A percentile compares a stretch with the other conserved stretches of the same genome.
Conservation (phyloP, 2,888 invertebrate genomes). For the Eulithis testata region DNA sequence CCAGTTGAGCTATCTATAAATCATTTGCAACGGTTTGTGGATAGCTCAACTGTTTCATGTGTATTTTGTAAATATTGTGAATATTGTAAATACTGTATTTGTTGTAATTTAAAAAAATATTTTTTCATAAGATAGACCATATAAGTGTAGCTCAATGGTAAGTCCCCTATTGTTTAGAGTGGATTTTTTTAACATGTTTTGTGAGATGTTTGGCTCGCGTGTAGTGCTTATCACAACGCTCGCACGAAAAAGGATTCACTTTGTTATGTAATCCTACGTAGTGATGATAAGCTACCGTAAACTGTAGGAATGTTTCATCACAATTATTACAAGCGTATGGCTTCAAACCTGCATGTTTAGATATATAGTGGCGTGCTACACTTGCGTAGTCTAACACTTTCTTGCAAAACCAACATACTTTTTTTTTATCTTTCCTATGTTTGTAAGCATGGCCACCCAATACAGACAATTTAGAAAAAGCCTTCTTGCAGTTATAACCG, state of each 20-base stretch:
- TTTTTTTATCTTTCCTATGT: not conserved
- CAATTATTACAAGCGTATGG: conserved; percentile 12
- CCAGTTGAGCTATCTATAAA: too few relatives aligned
- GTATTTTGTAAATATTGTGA: too few relatives aligned
- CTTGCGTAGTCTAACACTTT: not conserved
- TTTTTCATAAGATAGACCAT: too few relatives aligned
- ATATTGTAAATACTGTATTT: too few relatives aligned
- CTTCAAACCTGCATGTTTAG: not conserved
- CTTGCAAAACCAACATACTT: not conserved
- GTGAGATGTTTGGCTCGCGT: not conserved
- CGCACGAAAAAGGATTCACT: not conserved
- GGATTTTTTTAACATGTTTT: not conserved
- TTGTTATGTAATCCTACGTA: not conserved
- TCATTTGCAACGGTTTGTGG: too few relatives aligned
- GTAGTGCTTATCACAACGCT: not conserved
- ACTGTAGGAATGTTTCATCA: not conserved
- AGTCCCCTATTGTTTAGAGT: not conserved
- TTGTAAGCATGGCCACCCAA: not conserved
- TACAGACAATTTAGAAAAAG: not conserved
- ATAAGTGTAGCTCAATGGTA: too few relatives aligned
- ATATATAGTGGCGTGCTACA: not conserved
- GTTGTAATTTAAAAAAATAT: too few relatives aligned
- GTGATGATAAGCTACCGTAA: not conserved
- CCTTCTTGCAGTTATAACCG: not conserved
- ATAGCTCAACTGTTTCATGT: too few relatives aligned